Percentiles rank a stretch among this genome's conserved stretches.
Evolutionary conservation across 2,113 vertebrate species (phyloP).

Genomic region (Xyliphius kryptos): DNA sequence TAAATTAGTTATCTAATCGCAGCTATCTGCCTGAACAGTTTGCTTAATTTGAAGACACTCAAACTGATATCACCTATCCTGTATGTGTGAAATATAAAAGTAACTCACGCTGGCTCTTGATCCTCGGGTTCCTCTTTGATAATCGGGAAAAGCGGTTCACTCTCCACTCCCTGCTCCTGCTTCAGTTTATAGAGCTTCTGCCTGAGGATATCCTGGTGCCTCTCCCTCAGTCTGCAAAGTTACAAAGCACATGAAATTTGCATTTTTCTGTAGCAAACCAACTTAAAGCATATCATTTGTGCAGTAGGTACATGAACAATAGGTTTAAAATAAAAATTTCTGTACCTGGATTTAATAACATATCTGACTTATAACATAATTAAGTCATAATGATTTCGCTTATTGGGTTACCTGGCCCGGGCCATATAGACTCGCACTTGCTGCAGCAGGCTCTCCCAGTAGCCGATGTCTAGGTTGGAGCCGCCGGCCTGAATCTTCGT

Average conservation of each 20-base stretch:
- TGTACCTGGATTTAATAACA: too few relatives aligned
- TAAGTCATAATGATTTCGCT: background rate
- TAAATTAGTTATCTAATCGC: too few relatives aligned
- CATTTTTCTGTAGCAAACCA: too few relatives aligned
- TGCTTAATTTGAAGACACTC: too few relatives aligned
- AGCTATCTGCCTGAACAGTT: too few relatives aligned
- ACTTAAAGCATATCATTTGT: too few relatives aligned
- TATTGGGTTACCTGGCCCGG: constrained; percentile 73
- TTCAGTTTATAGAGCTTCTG: constrained; percentile 96
- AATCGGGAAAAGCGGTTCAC: constrained; percentile 88
- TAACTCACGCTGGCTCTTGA: constrained; percentile 62
- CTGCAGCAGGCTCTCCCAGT: constrained; percentile 96
- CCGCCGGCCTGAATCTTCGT: constrained; percentile 83
- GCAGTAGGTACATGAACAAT: too few relatives aligned
- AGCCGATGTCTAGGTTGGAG: constrained; percentile 92
- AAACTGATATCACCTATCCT: too few relatives aligned
- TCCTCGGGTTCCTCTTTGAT: constrained; percentile 71
- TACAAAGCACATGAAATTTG: background rate
- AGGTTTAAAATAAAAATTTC: too few relatives aligned
- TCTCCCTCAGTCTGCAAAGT: constrained; percentile 76
- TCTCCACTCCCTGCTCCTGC: constrained; percentile 95
- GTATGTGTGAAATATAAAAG: too few relatives aligned
- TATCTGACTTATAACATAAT: too few relatives aligned
- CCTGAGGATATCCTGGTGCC: constrained; percentile 92
- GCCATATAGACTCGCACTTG: constrained; percentile 95